Percentiles rank a stretch among this genome's conserved stretches.
These are phyloP conservation scores for pig (Sus scrofa) DNA, from an alignment of 2,113 vertebrate species.

Conservation along the genomic window DNA sequence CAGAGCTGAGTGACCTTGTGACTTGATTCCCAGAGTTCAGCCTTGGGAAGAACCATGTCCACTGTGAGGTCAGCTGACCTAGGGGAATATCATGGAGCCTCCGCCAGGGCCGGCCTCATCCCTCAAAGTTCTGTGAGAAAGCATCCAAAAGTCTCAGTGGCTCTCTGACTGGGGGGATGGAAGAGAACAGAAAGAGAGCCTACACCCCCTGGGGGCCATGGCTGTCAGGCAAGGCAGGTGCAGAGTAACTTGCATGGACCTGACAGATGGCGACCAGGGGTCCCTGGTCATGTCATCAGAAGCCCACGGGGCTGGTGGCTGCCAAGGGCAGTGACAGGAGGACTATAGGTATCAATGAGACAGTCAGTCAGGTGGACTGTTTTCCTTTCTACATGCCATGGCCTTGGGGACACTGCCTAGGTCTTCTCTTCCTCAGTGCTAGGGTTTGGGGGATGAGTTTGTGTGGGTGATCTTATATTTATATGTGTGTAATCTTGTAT, in stretches of 20 bases:
- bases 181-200: not conserved
- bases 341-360: not conserved
- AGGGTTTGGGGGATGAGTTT: not conserved
- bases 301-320: not conserved
- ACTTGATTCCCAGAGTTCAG: not conserved
- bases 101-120: too few relatives aligned
- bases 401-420: not conserved
- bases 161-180: not conserved
- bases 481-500: not conserved
- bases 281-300: not conserved
- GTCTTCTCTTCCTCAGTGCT: not conserved
- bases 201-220: not conserved
- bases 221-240: not conserved
- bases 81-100: not conserved
- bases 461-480: not conserved
- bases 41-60: not conserved
- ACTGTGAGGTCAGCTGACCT: not conserved
- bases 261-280: not conserved
- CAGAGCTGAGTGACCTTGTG: not conserved
- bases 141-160: not conserved
- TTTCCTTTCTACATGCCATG: fast-evolving
- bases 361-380: not conserved
- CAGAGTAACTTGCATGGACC: not conserved
- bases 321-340: fast-evolving
- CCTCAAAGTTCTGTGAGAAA: not conserved